phyloP scores from a whole-genome alignment of 2,797 vertebrate species.

The Pipistrellus pygmaeus region DNA sequence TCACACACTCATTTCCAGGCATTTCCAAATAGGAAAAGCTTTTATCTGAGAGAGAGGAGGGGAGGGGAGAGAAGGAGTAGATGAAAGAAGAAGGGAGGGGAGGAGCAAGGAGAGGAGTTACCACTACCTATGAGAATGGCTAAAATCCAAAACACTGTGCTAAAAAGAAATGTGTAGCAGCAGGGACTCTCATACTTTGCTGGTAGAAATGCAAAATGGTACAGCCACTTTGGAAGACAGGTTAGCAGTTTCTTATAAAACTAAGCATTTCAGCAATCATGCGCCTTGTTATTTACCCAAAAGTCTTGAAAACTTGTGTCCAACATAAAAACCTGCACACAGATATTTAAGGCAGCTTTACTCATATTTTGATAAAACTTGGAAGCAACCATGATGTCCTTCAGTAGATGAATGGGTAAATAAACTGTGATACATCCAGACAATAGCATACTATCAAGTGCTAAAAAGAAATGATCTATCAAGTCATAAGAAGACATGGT shows the following conservation, averaged over 20 bases:
- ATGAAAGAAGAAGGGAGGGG: background rate
- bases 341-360: background rate
- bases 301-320: background rate
- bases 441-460: background rate
- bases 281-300: background rate
- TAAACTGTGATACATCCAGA: background rate
- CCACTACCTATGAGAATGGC: background rate
- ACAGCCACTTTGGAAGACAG: background rate
- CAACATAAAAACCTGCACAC: background rate
- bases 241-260: slow-evolving; percentile 24
- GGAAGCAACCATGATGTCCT: slow-evolving; percentile 4
- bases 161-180: background rate
- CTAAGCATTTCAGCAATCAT: background rate
- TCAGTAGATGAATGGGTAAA: background rate
- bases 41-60: background rate
- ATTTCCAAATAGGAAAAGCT: slow-evolving; percentile 9
- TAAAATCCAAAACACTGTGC: background rate
- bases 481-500: background rate
- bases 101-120: background rate
- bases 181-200: background rate
- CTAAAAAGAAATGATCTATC: slow-evolving; percentile 14
- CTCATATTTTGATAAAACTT: slow-evolving; percentile 24
- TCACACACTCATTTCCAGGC: background rate
- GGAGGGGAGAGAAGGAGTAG: accelerated
- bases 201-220: background rate